A percentile compares a stretch with the other conserved stretches of the same genome.
Conservation (phyloP, 2,888 invertebrate species). For the Micoletzkya japonica region DNA sequence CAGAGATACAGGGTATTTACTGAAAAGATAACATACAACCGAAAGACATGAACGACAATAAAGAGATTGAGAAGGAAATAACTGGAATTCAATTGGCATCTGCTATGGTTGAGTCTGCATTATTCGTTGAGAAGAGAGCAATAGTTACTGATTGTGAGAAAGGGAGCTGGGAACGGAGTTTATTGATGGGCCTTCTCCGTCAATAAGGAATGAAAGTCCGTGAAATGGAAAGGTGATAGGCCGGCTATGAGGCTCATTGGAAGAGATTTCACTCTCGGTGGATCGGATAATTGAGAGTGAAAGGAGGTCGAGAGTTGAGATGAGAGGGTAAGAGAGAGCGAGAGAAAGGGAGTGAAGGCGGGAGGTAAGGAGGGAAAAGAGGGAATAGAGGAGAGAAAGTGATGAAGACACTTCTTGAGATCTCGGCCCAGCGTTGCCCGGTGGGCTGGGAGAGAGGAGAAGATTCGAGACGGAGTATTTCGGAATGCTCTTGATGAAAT, state of each 20-base stretch:
- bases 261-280: too few species aligned
- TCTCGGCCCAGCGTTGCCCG: too few species aligned
- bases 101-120: too few species aligned
- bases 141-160: not conserved
- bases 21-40: not conserved
- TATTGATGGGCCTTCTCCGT: not conserved
- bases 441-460: too few species aligned
- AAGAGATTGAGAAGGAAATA: too few species aligned
- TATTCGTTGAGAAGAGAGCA: too few species aligned
- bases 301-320: conserved; percentile 14
- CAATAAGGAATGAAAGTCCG: not conserved
- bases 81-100: too few species aligned
- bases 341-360: not conserved
- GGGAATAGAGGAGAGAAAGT: not conserved
- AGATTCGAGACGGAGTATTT: too few species aligned
- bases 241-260: conserved; percentile 7
- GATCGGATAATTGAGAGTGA: conserved; percentile 15
- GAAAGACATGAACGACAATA: not conserved
- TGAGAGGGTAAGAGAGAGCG: too few species aligned
- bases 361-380: not conserved
- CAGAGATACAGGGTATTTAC: not conserved
- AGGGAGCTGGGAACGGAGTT: not conserved
- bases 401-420: too few species aligned
- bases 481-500: too few species aligned
- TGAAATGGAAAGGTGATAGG: not conserved